phyloP scores from a whole-genome alignment of 2,888 invertebrate genomes.

The Pristionchus arcanus region DNA sequence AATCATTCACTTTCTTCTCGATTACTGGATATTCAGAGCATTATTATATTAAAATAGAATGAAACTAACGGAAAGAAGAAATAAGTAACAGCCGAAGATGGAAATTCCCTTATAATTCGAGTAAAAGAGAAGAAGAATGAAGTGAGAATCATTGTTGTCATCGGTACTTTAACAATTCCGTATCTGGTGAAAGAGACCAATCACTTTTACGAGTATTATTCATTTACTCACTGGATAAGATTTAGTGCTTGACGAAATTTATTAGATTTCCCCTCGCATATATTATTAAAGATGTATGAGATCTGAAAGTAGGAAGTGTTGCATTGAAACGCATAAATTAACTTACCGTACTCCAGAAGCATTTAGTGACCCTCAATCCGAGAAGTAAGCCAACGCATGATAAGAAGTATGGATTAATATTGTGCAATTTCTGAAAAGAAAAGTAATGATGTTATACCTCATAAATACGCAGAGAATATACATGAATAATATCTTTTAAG shows the following conservation, averaged over 20 bases:
- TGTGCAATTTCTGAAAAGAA: slow-evolving; percentile 91
- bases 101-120: slow-evolving; percentile 87
- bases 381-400: slow-evolving; percentile 90
- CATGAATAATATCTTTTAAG: not conserved
- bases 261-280: not conserved
- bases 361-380: slow-evolving; percentile 87
- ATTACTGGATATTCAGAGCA: not conserved
- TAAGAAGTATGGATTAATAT: slow-evolving; percentile 92
- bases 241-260: not conserved
- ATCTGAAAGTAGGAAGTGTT: slow-evolving; percentile 49
- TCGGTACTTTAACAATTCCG: slow-evolving; percentile 75
- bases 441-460: not conserved
- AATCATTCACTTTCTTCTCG: not conserved
- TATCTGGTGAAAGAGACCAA: slow-evolving; percentile 61
- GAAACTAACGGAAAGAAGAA: slow-evolving; percentile 91
- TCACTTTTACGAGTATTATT: slow-evolving; percentile 56
- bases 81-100: slow-evolving; percentile 88
- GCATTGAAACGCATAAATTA: not conserved
- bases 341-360: slow-evolving; percentile 81
- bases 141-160: slow-evolving; percentile 74
- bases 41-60: not conserved
- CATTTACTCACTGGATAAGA: slow-evolving; percentile 27
- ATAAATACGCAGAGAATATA: no score
- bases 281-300: slow-evolving; percentile 48
- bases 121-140: slow-evolving; percentile 76